Evolutionary conservation across 2,113 vertebrate species (phyloP), one percentile per base, ranked within the genome.

Genomic region (Callionymus lyra): DNA sequence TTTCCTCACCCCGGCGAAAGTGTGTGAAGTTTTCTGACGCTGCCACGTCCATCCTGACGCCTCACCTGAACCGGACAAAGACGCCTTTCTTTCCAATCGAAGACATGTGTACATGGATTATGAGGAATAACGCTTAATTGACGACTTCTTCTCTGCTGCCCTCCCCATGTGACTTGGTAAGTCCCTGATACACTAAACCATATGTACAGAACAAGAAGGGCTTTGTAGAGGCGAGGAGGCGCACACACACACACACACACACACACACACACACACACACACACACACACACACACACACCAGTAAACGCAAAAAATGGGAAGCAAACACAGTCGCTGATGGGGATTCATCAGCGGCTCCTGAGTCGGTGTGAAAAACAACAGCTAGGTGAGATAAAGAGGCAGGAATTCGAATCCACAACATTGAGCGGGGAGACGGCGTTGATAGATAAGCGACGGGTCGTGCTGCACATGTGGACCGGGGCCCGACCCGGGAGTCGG

Each of bases 171-270:
- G 40, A 57, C 36, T 46, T 9, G 35, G 31, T 62, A 33, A 65
- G 55, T 40, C 11, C 31, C 39, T 37, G 3, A 65, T 40, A 50
- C 49, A 50, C 27, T 49, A 50, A 57, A 69, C 59, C 53, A 47
- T 31, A 56, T 41, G 52, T 32, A 46, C 38, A 41, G 53, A 62
- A 76, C 68, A 76, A 64, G 57, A 50, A 34, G 32, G n/a, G 49
- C 63, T 70, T 68, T 79, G 72, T 70, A 48, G 21, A 62, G 47
- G 50, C 34, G 21, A 46, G 40, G 35, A 54, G 37, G 31, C 12
- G 2, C 35, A 39, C 32, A 19, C 50, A 52, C 43, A 21, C 47
- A 18, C 55, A 40, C 55, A 48, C 6, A 17, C 13, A 33, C 27
- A 32, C 40, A 51, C 53, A 40, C 33, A 40, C 55, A 48, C 6